phyloP scores from a whole-genome alignment of 2,888 invertebrate species.

The Drosophila koepferae region DNA sequence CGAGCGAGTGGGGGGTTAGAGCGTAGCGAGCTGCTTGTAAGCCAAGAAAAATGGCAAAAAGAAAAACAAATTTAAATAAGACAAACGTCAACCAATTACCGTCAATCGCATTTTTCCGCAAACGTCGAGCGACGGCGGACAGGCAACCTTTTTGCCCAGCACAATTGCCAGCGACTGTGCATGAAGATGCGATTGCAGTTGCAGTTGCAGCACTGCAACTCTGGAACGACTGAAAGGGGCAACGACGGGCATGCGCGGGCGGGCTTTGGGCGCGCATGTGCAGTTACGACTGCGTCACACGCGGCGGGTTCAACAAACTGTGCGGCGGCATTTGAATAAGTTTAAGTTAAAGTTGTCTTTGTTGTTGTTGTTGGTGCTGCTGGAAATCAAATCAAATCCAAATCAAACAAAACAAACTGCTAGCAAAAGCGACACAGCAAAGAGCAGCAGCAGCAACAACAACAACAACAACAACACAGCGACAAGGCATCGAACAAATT shows the following conservation, averaged over 20 bases:
- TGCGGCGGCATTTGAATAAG: conserved; percentile 69
- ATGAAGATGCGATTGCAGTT: conserved; percentile 28
- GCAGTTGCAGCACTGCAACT: background rate
- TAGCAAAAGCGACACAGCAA: conserved; percentile 43
- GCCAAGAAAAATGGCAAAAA: conserved; percentile 60
- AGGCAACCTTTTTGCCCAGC: conserved; percentile 63
- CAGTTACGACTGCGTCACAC: conserved; percentile 78
- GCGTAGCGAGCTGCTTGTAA: conserved; percentile 3
- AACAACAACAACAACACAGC: conserved; percentile 28
- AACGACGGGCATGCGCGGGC: conserved; percentile 30
- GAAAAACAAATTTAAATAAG: conserved; percentile 82
- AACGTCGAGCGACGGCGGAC: conserved; percentile 31
- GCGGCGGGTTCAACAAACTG: conserved; percentile 75
- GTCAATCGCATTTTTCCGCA: conserved; percentile 81
- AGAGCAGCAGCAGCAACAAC: conserved; percentile 23
- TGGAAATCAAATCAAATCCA: conserved; percentile 80
- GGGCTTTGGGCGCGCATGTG: conserved; percentile 68
- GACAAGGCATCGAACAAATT: conserved; percentile 82
- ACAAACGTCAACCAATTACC: conserved; percentile 83
- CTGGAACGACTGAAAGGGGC: background rate
- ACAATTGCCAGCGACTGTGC: conserved; percentile 63
- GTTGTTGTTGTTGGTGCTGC: conserved; percentile 50
- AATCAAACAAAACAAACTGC: conserved; percentile 79
- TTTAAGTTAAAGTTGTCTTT: conserved; percentile 24
- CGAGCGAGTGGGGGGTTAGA: conserved; percentile 20